Evolutionary conservation across 2,888 invertebrate species (phyloP).

Genomic region (Litoditis marina): DNA sequence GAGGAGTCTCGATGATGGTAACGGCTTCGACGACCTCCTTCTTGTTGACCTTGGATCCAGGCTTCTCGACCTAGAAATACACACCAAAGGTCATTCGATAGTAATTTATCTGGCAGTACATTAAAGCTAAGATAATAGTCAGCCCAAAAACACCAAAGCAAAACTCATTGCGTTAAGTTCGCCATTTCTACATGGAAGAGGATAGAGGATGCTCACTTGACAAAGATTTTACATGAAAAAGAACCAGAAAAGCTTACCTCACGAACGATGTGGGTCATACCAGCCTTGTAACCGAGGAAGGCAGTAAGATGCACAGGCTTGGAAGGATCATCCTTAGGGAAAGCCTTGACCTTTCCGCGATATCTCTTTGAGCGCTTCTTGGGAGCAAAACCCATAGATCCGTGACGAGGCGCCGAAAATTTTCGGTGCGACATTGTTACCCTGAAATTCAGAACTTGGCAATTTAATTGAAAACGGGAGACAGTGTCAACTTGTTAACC

Average conservation of each 20-base stretch:
- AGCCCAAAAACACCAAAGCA: too few relatives aligned
- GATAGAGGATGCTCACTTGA: too few relatives aligned
- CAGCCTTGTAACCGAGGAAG: conserved; percentile 96
- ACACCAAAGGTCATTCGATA: background rate
- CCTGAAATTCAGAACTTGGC: conserved; percentile 15
- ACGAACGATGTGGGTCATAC: conserved; percentile 98
- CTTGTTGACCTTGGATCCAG: conserved; percentile 87
- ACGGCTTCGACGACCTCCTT: conserved; percentile 99
- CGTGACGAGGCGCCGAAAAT: conserved; percentile 98
- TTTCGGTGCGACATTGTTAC: conserved; percentile 85
- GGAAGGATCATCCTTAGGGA: conserved; percentile 91
- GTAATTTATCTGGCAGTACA: too few relatives aligned
- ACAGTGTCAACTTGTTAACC: too few relatives aligned
- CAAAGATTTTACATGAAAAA: too few relatives aligned
- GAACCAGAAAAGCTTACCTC: conserved; percentile 69
- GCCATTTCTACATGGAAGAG: too few relatives aligned
- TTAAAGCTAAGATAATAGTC: too few relatives aligned
- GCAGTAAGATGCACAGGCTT: conserved; percentile 92
- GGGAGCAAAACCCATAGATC: conserved; percentile 99
- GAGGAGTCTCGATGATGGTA: conserved; percentile 94
- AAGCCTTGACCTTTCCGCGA: conserved; percentile 98
- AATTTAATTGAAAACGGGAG: conserved; percentile 1
- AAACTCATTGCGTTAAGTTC: too few relatives aligned
- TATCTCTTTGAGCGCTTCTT: conserved; percentile 93
- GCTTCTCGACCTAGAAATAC: conserved; percentile 56